A percentile compares a stretch with the other conserved stretches of the same genome.
phyloP scores from a whole-genome alignment of 2,797 vertebrate genomes.

The Tokudaia tokunoshimensis region DNA sequence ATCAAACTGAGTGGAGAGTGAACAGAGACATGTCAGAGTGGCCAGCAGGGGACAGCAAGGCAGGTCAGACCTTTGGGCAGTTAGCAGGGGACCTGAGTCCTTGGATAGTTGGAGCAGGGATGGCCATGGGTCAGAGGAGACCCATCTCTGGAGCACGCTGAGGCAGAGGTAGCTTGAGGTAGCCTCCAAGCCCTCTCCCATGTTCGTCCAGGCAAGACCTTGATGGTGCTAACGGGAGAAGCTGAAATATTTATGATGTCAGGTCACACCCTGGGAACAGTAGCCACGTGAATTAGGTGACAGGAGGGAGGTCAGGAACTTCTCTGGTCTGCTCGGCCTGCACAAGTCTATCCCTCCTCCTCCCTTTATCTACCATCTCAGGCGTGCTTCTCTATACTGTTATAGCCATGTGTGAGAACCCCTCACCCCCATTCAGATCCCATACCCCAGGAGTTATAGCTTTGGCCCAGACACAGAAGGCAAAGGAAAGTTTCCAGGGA shows the following conservation, averaged over 20 bases:
- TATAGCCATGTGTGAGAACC: not conserved
- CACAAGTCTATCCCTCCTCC: not conserved
- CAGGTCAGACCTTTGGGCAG: not conserved
- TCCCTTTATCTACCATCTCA: not conserved
- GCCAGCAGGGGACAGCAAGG: not conserved
- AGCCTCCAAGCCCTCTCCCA: not conserved
- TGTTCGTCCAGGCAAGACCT: not conserved
- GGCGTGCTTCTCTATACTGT: not conserved
- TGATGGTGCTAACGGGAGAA: not conserved
- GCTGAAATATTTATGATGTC: not conserved
- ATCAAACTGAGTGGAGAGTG: not conserved
- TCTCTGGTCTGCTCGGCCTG: not conserved
- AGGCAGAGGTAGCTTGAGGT: not conserved
- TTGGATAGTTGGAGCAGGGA: not conserved
- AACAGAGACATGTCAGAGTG: not conserved
- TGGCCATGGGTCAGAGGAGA: not conserved
- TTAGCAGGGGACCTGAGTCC: not conserved
- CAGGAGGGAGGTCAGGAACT: not conserved
- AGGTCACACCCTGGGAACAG: not conserved
- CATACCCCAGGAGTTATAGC: not conserved
- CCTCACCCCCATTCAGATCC: not conserved
- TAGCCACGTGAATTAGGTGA: not conserved
- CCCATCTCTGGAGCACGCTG: not conserved
- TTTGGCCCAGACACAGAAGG: not conserved
- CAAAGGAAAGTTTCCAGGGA: not conserved